Evolutionary conservation across 1,140 invertebrate species (phyloP).

Genomic region (Aphelenchoides besseyi): DNA sequence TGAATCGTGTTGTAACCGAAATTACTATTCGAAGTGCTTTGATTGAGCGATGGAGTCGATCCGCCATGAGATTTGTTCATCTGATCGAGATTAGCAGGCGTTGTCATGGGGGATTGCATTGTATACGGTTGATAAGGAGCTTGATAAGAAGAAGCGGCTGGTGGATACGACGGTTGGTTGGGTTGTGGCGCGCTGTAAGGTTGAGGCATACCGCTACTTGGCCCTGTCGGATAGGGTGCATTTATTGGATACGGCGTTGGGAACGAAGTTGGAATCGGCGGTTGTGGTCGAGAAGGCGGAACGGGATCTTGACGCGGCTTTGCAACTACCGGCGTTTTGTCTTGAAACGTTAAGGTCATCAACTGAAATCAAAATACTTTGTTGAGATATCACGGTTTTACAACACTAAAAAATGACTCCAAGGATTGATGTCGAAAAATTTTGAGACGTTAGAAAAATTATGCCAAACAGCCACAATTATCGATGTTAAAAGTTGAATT

Average conservation of each 20-base stretch:
- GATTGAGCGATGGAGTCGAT: slow-evolving; percentile 7
- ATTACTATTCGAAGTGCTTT: not conserved
- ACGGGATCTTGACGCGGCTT: slow-evolving; percentile 49
- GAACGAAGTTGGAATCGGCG: slow-evolving; percentile 46
- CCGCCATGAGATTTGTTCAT: not conserved
- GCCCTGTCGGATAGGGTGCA: slow-evolving; percentile 34
- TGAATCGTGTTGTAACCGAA: slow-evolving; percentile 72
- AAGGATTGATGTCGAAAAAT: too few relatives aligned
- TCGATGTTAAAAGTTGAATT: too few relatives aligned
- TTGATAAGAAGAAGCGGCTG: slow-evolving; percentile 25
- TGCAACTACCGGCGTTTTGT: slow-evolving; percentile 84
- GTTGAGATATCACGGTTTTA: not conserved
- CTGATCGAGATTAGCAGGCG: slow-evolving; percentile 22
- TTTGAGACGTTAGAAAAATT: too few relatives aligned
- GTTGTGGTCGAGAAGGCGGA: slow-evolving; percentile 64
- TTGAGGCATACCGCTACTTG: slow-evolving; percentile 26
- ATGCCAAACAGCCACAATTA: too few relatives aligned
- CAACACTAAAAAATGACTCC: slow-evolving; percentile 24
- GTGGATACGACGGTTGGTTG: slow-evolving; percentile 12
- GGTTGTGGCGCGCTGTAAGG: slow-evolving; percentile 16
- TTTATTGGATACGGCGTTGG: slow-evolving; percentile 32
- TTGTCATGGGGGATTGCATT: slow-evolving; percentile 25
- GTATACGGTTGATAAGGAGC: slow-evolving; percentile 40
- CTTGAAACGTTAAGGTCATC: slow-evolving; percentile 87
- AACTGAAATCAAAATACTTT: slow-evolving; percentile 68